phyloP scores from a whole-genome alignment of 2,888 invertebrate species.

The Galeopsomyia nigrocyanea region DNA sequence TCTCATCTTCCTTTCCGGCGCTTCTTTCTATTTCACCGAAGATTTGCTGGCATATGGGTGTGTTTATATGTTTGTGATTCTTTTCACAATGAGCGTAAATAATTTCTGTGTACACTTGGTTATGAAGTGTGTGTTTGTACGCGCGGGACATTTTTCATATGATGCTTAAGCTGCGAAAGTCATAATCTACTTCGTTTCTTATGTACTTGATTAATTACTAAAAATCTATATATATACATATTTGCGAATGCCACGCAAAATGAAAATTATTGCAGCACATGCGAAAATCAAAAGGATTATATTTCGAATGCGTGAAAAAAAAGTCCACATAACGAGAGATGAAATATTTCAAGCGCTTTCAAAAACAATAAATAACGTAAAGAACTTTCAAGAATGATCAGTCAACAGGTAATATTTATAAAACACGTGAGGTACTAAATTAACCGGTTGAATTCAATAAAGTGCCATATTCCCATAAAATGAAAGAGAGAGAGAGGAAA shows the following conservation, averaged over 20 bases:
- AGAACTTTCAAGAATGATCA: conserved; percentile 13
- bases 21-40: conserved; percentile 21
- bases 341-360: no score
- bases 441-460: conserved; percentile 13
- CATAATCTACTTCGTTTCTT: no score
- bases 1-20: conserved; percentile 9
- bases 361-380: no score
- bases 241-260: no score
- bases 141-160: not conserved
- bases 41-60: conserved; percentile 8
- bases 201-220: no score
- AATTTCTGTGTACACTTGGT: conserved; percentile 9
- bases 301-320: no score
- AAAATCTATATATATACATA: no score
- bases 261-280: no score
- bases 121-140: not conserved
- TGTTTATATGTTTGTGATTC: conserved; percentile 12
- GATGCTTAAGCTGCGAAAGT: not conserved
- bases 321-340: no score
- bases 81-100: conserved; percentile 4
- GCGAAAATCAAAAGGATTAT: no score
- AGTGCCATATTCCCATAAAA: not conserved
- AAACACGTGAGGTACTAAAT: not conserved
- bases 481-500: not conserved
- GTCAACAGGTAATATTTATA: conserved; percentile 14